Base-by-base conservation (phyloP, 1,140 invertebrate species). In the roundworm (Caenorhabditis elegans) region DNA sequence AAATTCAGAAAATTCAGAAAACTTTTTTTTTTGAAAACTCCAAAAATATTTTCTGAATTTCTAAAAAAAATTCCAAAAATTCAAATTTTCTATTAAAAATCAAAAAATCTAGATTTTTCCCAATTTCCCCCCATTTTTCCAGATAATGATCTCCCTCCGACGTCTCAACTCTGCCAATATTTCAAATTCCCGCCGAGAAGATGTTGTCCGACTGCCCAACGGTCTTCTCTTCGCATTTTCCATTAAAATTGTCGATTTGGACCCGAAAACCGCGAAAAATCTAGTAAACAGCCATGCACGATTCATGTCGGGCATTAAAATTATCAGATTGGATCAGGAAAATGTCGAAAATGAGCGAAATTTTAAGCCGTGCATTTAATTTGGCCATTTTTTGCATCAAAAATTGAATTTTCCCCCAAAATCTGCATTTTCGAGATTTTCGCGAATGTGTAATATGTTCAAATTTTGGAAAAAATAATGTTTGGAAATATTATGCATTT, bases 201-300 rank as follows among this genome's bases (percentile, higher is more conserved):
- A 36, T 55, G 39, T 53, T 8, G 13, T 65, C n/a, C 26, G 46
- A 24, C 51, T 82, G 46, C 65, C 36, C 1, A 85, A 80, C 4
- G 82, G 87, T 26, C 48, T 65, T 19, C 55, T 36, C 53, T 87
- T 87, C 70, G 84, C 82, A 15, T 86, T 55, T 46, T 82, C 84
- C 19, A 65, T 86, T 28, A 88, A 86, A 82, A 82, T 89, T 34
- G 88, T 89, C 5, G 88, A 89, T 70, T 76, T 90, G 24, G 88
- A 89, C 82, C 88, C 88, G 31, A 89, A 90, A 51, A 81, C 86
- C 8, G 86, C 86, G 6, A 88, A 87, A 46, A 87, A 87, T 48
- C 49, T 86, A 47, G 51, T 85, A 13, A 89, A 85, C 46, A 82
- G 82, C 15, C 85, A 87, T 77, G 15, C 46, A 8, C 82, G 84